Conservation (phyloP, 2,113 vertebrate species). For the Saguinus imperator region DNA sequence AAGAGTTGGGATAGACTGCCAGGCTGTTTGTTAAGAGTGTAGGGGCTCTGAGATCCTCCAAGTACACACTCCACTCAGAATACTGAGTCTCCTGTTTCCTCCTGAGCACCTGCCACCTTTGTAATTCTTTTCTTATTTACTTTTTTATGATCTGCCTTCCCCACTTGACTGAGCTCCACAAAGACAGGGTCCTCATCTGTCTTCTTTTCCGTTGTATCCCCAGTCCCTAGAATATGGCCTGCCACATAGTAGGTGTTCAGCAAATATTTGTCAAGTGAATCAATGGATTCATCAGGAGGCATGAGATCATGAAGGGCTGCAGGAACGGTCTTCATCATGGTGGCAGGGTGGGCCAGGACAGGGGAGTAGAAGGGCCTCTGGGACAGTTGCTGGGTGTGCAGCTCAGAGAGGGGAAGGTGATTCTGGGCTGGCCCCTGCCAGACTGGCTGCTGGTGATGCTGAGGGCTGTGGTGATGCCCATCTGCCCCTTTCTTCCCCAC, state of each 20-base stretch:
- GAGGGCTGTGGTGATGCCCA: not conserved
- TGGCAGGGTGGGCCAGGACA: not conserved
- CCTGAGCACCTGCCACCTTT: not conserved
- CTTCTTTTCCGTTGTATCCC: not conserved
- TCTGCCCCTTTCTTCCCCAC: not conserved
- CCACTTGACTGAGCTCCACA: not conserved
- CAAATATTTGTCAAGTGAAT: not conserved
- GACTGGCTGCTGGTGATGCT: not conserved
- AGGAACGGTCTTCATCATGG: not conserved
- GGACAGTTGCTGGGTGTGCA: not conserved
- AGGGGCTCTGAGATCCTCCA: not conserved
- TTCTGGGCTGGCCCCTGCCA: not conserved
- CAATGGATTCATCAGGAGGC: not conserved
- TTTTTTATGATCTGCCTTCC: not conserved
- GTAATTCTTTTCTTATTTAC: not conserved
- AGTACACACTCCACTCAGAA: not conserved
- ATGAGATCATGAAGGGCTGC: not conserved
- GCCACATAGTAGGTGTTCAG: conserved; percentile 29
- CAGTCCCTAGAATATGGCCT: not conserved
- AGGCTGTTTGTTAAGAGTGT: not conserved
- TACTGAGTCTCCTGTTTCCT: not conserved
- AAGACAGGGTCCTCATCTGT: not conserved
- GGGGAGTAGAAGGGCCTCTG: not conserved
- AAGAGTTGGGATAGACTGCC: not conserved
- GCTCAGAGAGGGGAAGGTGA: not conserved